These are phyloP conservation scores for Homarus gammarus DNA, from an alignment of 2,888 invertebrate genomes.

Conservation along the genomic window DNA sequence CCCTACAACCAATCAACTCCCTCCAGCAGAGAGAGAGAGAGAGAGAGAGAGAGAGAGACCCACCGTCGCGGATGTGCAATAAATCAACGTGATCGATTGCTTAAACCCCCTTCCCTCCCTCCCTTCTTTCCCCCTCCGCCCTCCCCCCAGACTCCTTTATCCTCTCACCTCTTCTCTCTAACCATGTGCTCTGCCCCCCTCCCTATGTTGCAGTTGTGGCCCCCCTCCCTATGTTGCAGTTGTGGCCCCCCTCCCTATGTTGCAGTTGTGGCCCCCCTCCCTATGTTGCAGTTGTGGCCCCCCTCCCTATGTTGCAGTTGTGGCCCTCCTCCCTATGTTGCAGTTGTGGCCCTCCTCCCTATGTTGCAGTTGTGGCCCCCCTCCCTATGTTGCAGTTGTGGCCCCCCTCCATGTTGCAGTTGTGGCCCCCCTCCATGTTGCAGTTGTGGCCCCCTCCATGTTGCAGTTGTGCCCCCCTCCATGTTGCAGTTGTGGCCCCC, in stretches of 20 bases:
- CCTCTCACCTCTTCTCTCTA: slow-evolving; percentile 9
- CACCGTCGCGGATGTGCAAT: slow-evolving; percentile 63
- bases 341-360: too few species aligned
- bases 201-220: too few species aligned
- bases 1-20: too few species aligned
- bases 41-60: slow-evolving; percentile 18
- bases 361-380: background rate
- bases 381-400: slow-evolving; percentile 8
- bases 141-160: slow-evolving; percentile 17
- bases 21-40: too few species aligned
- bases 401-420: too few species aligned
- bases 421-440: slow-evolving; percentile 7
- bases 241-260: background rate
- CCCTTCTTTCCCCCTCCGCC: slow-evolving; percentile 2
- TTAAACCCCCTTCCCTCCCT: slow-evolving; percentile 25
- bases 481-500: too few species aligned
- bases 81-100: slow-evolving; percentile 71
- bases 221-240: too few species aligned
- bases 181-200: slow-evolving; percentile 15
- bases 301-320: background rate
- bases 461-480: background rate
- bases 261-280: too few species aligned
- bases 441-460: too few species aligned
- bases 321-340: background rate
- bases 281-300: background rate